Conservation (phyloP, 2,797 vertebrate genomes). For the Pangasius macronema region DNA sequence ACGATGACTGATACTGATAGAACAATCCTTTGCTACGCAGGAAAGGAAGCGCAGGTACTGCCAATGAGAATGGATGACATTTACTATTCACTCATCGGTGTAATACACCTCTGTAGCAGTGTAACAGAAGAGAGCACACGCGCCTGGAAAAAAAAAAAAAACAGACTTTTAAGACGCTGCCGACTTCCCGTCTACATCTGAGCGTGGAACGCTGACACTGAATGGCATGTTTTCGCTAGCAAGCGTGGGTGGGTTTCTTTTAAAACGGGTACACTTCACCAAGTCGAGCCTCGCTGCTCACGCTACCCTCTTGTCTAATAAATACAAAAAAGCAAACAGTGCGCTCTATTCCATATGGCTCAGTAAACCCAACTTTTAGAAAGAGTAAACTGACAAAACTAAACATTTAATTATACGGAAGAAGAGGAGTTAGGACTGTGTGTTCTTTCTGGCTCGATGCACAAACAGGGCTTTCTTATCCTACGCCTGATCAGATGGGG, state of each 20-base stretch:
- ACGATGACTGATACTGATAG: slow-evolving; percentile 53
- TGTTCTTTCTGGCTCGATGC: slow-evolving; percentile 23
- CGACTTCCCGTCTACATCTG: slow-evolving; percentile 17
- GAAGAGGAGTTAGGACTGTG: slow-evolving; percentile 1
- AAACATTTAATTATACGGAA: slow-evolving; percentile 39
- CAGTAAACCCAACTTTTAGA: slow-evolving; percentile 22
- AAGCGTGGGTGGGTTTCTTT: slow-evolving; percentile 31
- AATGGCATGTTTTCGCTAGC: slow-evolving; percentile 42
- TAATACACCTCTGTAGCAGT: slow-evolving; percentile 42
- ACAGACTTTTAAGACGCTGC: slow-evolving; percentile 17
- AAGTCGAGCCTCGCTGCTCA: slow-evolving; percentile 14
- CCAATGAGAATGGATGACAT: slow-evolving; percentile 48
- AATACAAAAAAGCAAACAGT: background rate
- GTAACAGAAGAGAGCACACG: slow-evolving; percentile 3
- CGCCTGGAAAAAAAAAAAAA: background rate
- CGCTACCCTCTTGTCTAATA: slow-evolving; percentile 25
- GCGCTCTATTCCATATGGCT: background rate
- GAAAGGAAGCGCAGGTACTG: slow-evolving; percentile 33
- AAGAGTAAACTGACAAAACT: slow-evolving; percentile 29
- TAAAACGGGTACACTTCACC: slow-evolving; percentile 19
- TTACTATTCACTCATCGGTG: slow-evolving; percentile 44
- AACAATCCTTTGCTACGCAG: slow-evolving; percentile 33
- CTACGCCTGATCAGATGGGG: background rate
- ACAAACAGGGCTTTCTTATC: slow-evolving; percentile 22
- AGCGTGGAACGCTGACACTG: slow-evolving; percentile 31